Base-by-base conservation (phyloP, 1,140 invertebrate species). In the Macrocentrus cingulum region DNA sequence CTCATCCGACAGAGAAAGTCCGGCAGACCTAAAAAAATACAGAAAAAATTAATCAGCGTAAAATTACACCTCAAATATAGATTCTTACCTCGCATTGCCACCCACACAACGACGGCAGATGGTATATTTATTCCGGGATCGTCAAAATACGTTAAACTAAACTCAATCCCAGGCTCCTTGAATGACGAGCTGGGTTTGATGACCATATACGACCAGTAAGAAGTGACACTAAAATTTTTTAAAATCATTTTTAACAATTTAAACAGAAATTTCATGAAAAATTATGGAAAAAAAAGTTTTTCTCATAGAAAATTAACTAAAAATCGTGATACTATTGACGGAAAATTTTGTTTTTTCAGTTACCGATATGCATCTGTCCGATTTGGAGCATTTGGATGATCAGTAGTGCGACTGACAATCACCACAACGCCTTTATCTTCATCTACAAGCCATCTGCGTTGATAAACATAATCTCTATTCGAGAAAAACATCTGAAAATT, bases 121-220 rank as follows among this genome's bases (percentile, higher is more conserved):
- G 87, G 87, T 59, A 90, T 80, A 66, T 85, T 86, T 34, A 90
- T 80, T 3, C 90, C 91, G 13, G 91, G 91, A 81, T 93, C 89
- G 71, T 94, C 92, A 71, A 89, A 94, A 77, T 94, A 94, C 1
- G 91, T 94, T 4, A 94, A 80, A 20, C 87, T 84, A 76, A 92
- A 94, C 75, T 94, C 91, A 61, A 93, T 83, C n/a, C 88, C 88
- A 60, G 87, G 85, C 73, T 89, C 79, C 60, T 86, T 72, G 46
- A 84, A 78, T 25, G 85, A 81, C 25, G 79, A 77, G 23, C 83
- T 77, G 1, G 90, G 89, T 76, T 85, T 88, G 54, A 94, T 90
- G 0, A 93, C 89, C 87, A 94, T 91, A 58, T 88, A 87, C 41
- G 91, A 93, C 90, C 90, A 92, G 62, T 93, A 95, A 19, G 91